Evolutionary conservation across 2,888 invertebrate species (phyloP).

Genomic region (Cerastis rubricosa): DNA sequence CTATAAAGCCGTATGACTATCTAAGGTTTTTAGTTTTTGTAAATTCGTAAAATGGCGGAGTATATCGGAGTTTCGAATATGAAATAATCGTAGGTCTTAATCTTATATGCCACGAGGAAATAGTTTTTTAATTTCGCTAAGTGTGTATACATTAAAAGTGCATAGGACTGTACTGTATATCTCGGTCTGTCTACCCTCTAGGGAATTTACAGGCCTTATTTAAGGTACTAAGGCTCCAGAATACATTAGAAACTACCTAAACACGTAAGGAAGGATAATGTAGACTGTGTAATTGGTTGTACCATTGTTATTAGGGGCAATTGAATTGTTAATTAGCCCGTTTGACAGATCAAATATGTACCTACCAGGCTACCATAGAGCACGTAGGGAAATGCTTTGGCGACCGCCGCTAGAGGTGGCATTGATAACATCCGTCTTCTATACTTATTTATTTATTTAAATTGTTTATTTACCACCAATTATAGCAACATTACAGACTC

Average conservation of each 20-base stretch:
- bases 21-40: conserved; percentile 16
- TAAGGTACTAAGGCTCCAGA: conserved; percentile 2
- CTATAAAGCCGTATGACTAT: too few species aligned
- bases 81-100: neutral
- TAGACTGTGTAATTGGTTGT: conserved; percentile 15
- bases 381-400: neutral
- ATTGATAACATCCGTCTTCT: neutral
- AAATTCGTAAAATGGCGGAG: conserved; percentile 8
- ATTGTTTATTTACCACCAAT: too few species aligned
- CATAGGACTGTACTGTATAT: neutral
- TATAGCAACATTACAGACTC: too few species aligned
- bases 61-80: neutral
- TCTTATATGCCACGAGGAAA: neutral
- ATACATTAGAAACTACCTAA: neutral
- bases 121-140: neutral
- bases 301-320: conserved; percentile 20
- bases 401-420: neutral
- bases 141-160: neutral
- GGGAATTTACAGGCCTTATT: neutral
- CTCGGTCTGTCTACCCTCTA: neutral
- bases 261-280: neutral
- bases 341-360: conserved; percentile 34
- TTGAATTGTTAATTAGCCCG: conserved; percentile 36
- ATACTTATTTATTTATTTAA: neutral
- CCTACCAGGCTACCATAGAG: neutral